Evolutionary conservation across 2,888 invertebrate species (phyloP), one percentile per base, ranked within the genome.

Genomic region (Electrophaes corylata): DNA sequence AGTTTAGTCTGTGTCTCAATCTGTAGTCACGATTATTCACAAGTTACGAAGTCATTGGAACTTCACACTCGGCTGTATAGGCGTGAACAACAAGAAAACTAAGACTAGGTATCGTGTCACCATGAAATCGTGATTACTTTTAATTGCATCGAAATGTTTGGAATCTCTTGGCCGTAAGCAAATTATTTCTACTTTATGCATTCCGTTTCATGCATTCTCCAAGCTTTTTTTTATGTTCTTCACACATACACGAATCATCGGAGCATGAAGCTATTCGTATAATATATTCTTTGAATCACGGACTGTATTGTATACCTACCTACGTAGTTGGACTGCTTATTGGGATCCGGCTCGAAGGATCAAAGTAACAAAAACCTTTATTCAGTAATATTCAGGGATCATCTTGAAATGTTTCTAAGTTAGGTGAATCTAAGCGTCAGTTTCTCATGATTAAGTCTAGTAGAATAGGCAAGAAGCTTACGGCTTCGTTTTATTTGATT

Each of bases 71-170:
- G 11, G 29, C 8, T 18, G 1, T 18, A 26, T 4, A 45, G 5
- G 29, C 44, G 46, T 23, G 35, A 59, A 46, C 40, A 14, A 29
- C 48, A 48, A 49, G 52, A 53, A 54, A 53, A 53, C 40, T 45
- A 20, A 47, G 47, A 47, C 47, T 43, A n/a, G n/a, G n/a, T n/a
- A 33, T 37, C 46, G 54, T 50, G 54, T 50, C 41, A 39, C 49
- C 50, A 46, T 50, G 53, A 59, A 59, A 54, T 49, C 59, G 50
- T 54, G 54, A 54, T 59, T 49, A n/a, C 19, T 41, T 54, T 54
- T 46, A 59, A 50, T 54, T 46, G 54, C 41, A 49, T 26, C 33
- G 39, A 58, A 53, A 58, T 48, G 39, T 53, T 33, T 23, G 46
- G 59, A 46, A 59, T 31, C 23, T 39, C 20, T 40, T 40, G 35